These are phyloP conservation scores for Bursaphelenchus okinawaensis DNA, from an alignment of 2,888 invertebrate genomes.

Conservation along the genomic window DNA sequence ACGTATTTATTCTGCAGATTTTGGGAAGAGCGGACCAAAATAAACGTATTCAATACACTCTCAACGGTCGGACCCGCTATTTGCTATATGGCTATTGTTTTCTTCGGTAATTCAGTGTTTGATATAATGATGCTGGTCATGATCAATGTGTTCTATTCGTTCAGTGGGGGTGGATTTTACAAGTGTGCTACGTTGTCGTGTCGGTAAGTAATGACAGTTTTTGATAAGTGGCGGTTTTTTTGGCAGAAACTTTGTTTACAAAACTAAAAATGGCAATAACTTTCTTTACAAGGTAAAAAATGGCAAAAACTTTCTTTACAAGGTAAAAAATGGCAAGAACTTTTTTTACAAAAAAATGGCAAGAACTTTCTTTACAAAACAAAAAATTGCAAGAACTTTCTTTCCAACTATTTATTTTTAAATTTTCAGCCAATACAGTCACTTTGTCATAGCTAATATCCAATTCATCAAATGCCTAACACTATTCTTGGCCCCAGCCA, in stretches of 20 bases:
- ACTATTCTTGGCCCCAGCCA: conserved; percentile 25
- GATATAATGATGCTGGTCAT: not conserved
- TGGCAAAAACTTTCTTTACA: too few relatives aligned
- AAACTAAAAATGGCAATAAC: too few relatives aligned
- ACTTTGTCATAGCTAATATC: conserved; percentile 45
- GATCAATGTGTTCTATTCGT: conserved; percentile 17
- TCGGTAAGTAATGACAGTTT: conserved; percentile 1
- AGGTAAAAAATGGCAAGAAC: too few relatives aligned
- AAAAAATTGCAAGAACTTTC: too few relatives aligned
- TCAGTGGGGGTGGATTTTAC: conserved; percentile 30
- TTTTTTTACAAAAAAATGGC: too few relatives aligned
- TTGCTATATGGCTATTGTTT: conserved; percentile 25
- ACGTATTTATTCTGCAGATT: too few relatives aligned
- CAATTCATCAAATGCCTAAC: conserved; percentile 53
- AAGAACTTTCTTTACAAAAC: too few relatives aligned
- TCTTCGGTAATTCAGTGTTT: not conserved
- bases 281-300: too few relatives aligned
- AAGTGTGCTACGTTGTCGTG: conserved; percentile 27
- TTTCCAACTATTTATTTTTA: too few relatives aligned
- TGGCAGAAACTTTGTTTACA: too few relatives aligned
- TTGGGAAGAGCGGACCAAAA: conserved; percentile 41
- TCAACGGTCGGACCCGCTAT: conserved; percentile 35
- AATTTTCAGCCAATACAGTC: conserved; percentile 24
- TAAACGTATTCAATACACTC: conserved; percentile 51
- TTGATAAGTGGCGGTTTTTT: not conserved